A percentile compares a stretch with the other conserved stretches of the same genome.
Conservation (phyloP, 1,140 invertebrate genomes). For the Nomia melanderi region DNA sequence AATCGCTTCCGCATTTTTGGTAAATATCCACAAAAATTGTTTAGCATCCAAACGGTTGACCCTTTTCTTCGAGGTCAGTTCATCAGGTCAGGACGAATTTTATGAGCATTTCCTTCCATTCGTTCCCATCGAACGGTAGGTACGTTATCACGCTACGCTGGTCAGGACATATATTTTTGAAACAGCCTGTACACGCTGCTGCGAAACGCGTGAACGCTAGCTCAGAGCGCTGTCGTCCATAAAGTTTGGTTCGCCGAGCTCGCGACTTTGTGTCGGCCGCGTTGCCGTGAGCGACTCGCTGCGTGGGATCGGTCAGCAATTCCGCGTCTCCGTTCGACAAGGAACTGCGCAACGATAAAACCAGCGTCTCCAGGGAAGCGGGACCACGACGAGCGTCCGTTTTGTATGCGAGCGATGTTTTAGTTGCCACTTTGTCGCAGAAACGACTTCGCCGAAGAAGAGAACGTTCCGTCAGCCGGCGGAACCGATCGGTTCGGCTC, state of each 20-base stretch:
- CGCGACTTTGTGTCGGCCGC: background rate
- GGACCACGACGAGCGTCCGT: background rate
- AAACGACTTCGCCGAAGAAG: background rate
- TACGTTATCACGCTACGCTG: too few relatives aligned
- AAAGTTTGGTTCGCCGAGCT: background rate
- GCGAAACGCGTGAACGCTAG: too few relatives aligned
- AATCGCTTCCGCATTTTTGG: too few relatives aligned
- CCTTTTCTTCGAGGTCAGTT: too few relatives aligned
- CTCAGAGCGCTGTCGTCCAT: too few relatives aligned
- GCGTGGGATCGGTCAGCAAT: background rate
- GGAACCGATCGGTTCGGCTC: background rate
- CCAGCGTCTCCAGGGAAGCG: background rate
- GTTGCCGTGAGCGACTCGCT: background rate
- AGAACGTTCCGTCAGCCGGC: background rate
- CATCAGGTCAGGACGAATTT: too few relatives aligned
- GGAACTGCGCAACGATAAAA: background rate
- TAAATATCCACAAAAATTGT: too few relatives aligned
- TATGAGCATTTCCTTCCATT: too few relatives aligned
- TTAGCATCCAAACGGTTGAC: too few relatives aligned
- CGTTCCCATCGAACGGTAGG: too few relatives aligned
- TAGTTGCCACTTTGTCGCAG: background rate
- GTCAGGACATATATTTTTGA: too few relatives aligned
- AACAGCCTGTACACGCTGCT: too few relatives aligned
- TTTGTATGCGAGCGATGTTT: background rate
- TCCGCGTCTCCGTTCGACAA: background rate